Evolutionary conservation across 2,797 vertebrate species (phyloP), one percentile per base, ranked within the genome.

Genomic region (Acipenser oxyrinchus): DNA sequence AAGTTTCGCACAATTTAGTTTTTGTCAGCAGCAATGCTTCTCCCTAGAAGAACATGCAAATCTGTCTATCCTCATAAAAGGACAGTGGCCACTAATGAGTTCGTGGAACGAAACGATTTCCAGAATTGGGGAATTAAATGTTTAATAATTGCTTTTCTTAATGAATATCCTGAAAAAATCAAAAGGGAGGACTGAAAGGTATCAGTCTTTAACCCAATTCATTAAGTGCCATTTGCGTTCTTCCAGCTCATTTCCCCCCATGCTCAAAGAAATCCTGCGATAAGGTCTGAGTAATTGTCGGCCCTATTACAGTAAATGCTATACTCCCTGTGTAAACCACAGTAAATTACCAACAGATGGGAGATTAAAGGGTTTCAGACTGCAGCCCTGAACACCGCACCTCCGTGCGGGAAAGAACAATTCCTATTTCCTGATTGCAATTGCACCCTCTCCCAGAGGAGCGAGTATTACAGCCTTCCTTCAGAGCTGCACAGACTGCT

Each of bases 361-460:
- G 77, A 91, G 89, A 91, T 91, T 90, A 89, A 90, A 90, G 87
- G 75, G 72, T 59, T 58, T 70, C 77, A 75, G 78, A 86, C 74
- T 74, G 82, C 79, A 78, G 87, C 87, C 85, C 74, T 69, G 10
- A 87, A 87, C 82, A 67, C 79, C 69, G 68, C 79, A 81, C 76
- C 77, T 74, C 75, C 74, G 75, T 66, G 49, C 52, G 66, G 87
- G 85, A 83, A 88, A 89, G 80, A 88, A 80, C 89, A 88, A 87
- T 89, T 86, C 85, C 89, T 89, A 88, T 90, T 89, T 89, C 87
- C 87, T 89, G 89, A 89, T 85, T 85, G 81, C 78, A 81, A 89
- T 84, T 88, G 81, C 71, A 49, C 71, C 73, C 74, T 69, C 10
- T 37, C 23, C 23, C 23, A 37, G 23, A 37, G 23, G 23, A 37